Evolutionary conservation across 2,888 invertebrate species (phyloP).

Genomic region (Taphrorychus bicolor): DNA sequence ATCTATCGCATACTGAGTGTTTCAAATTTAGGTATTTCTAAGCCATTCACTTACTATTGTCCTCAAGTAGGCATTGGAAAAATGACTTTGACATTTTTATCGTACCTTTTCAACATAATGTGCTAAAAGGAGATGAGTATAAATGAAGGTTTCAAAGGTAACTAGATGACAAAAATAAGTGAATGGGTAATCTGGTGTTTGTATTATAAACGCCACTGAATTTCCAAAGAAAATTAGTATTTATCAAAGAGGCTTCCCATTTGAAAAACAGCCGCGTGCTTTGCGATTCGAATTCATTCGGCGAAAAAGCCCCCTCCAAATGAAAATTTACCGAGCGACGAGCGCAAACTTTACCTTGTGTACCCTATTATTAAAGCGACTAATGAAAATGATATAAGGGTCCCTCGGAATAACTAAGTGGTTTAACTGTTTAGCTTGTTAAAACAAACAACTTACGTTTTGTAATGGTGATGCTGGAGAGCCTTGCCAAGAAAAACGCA

Average conservation of each 20-base stretch:
- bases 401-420: slow-evolving; percentile 15
- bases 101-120: too few relatives aligned
- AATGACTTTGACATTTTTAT: too few relatives aligned
- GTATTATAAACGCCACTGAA: too few relatives aligned
- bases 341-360: slow-evolving; percentile 3
- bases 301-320: background rate
- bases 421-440: slow-evolving; percentile 14
- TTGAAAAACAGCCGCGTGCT: slow-evolving; percentile 4
- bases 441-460: slow-evolving; percentile 15
- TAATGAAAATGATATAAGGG: slow-evolving; percentile 23
- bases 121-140: too few relatives aligned
- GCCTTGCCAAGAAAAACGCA: background rate
- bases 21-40: too few relatives aligned
- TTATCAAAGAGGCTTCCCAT: background rate
- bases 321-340: slow-evolving; percentile 6
- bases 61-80: too few relatives aligned
- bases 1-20: too few relatives aligned
- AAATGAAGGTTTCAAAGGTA: too few relatives aligned
- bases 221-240: background rate
- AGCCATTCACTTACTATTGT: too few relatives aligned
- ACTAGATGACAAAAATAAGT: too few relatives aligned
- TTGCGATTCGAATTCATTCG: background rate
- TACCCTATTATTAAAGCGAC: slow-evolving; percentile 1
- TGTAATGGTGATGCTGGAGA: background rate
- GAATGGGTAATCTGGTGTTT: too few relatives aligned